Evolutionary conservation across 2,888 invertebrate species (phyloP).

Genomic region (Acanthopleura granulata): DNA sequence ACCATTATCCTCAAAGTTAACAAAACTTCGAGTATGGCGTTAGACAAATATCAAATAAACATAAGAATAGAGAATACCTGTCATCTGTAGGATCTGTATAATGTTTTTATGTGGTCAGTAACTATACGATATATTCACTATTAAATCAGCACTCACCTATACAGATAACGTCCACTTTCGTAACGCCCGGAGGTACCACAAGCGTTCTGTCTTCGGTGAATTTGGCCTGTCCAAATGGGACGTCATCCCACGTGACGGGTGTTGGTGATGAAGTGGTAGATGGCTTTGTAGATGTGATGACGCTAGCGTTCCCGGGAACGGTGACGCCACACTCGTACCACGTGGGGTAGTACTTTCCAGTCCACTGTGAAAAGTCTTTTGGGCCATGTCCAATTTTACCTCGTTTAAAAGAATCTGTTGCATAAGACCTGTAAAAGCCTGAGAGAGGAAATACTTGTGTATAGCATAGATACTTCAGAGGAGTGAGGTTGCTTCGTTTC

Average conservation of each 20-base stretch:
- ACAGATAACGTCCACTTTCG: slow-evolving; percentile 12
- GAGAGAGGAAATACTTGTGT: too few species aligned
- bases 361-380: slow-evolving; percentile 12
- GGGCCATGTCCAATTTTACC: slow-evolving; percentile 17
- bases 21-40: too few species aligned
- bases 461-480: too few species aligned
- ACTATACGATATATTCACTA: too few species aligned
- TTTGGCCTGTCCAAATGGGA: neutral
- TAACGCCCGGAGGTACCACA: neutral
- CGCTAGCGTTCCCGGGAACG: neutral
- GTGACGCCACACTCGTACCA: slow-evolving; percentile 22
- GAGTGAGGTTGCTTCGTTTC: too few species aligned
- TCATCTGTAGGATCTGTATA: too few species aligned
- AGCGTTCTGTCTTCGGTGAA: slow-evolving; percentile 8
- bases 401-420: neutral
- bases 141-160: neutral
- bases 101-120: too few species aligned
- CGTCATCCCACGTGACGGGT: neutral
- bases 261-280: neutral
- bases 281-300: neutral
- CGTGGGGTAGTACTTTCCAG: slow-evolving; percentile 19
- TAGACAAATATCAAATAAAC: too few species aligned
- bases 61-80: too few species aligned
- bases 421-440: slow-evolving; percentile 13
- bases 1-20: too few species aligned